Conservation (phyloP, 1,140 invertebrate genomes). For the Dendroctonus valens region DNA sequence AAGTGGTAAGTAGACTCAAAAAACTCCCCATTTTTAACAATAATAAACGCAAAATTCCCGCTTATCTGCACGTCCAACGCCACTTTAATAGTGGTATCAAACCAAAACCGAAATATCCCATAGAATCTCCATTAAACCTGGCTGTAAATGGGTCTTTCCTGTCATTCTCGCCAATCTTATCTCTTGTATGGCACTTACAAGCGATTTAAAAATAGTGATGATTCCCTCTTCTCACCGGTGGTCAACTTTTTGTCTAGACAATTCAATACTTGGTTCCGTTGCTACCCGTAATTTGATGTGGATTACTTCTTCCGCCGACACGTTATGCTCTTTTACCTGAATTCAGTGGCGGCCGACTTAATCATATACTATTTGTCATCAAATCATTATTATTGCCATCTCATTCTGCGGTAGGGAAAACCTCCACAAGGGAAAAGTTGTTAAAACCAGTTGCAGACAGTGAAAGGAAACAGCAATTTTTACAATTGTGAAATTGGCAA, state of each 20-base stretch:
- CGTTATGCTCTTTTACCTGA: slow-evolving; percentile 6
- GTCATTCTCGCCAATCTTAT: slow-evolving; percentile 24
- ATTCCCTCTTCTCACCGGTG: slow-evolving; percentile 24
- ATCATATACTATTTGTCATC: no score
- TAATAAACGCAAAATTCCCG: no score
- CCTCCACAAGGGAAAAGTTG: no score
- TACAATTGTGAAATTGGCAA: no score
- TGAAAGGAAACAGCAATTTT: no score
- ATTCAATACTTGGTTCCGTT: slow-evolving; percentile 30
- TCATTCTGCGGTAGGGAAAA: no score
- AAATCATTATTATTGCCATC: no score
- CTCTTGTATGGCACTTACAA: slow-evolving; percentile 25
- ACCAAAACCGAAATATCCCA: neutral
- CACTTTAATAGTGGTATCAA: no score
- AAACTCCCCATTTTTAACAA: no score
- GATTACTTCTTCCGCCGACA: slow-evolving; percentile 24
- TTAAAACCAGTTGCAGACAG: no score
- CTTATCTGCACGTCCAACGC: no score
- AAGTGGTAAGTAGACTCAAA: no score
- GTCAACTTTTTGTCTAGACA: slow-evolving; percentile 35
- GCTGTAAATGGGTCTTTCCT: slow-evolving; percentile 29
- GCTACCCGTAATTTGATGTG: slow-evolving; percentile 33
- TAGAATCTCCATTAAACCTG: neutral
- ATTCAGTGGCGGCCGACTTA: neutral
- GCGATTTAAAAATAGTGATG: slow-evolving; percentile 32